A percentile compares a stretch with the other conserved stretches of the same genome.
These are phyloP conservation scores for Drosophila formosana DNA, from an alignment of 2,888 invertebrate species.

Conservation along the genomic window DNA sequence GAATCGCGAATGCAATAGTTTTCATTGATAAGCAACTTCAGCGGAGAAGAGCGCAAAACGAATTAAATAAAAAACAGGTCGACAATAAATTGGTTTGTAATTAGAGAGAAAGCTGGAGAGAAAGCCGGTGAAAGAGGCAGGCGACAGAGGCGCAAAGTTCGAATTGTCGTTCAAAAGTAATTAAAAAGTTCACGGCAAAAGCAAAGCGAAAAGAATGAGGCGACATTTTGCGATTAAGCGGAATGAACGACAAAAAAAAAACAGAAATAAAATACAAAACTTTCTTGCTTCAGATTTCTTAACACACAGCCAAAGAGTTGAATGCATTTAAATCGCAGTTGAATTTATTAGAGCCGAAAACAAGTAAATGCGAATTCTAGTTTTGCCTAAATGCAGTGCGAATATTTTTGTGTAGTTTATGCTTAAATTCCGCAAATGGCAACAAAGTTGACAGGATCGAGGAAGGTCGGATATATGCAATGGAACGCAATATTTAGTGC, in stretches of 20 bases:
- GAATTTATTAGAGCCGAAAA: conserved; percentile 32
- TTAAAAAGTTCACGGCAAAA: conserved; percentile 72
- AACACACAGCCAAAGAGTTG: conserved; percentile 16
- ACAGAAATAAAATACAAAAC: too few relatives aligned
- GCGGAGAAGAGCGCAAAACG: conserved; percentile 14
- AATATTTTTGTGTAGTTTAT: conserved; percentile 40
- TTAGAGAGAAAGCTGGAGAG: conserved; percentile 60
- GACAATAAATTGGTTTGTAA: conserved; percentile 66
- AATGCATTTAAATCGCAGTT: conserved; percentile 46
- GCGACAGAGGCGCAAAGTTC: conserved; percentile 70
- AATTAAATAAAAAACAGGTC: conserved; percentile 22
- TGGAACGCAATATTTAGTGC: conserved; percentile 50
- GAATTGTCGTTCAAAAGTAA: conserved; percentile 77
- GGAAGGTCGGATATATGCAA: conserved; percentile 49
- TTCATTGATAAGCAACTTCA: conserved; percentile 62
- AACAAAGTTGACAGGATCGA: conserved; percentile 36
- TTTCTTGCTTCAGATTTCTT: conserved; percentile 46
- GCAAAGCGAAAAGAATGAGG: conserved; percentile 55
- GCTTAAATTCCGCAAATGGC: conserved; percentile 41
- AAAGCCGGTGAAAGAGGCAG: background rate
- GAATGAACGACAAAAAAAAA: conserved; percentile 21
- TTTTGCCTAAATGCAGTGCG: conserved; percentile 45
- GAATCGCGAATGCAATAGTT: conserved; percentile 40
- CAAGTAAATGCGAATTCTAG: conserved; percentile 18
- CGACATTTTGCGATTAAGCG: conserved; percentile 69